A percentile compares a stretch with the other conserved stretches of the same genome.
Evolutionary conservation across 2,113 vertebrate genomes (phyloP).

Genomic region (rat (Rattus norvegicus)): DNA sequence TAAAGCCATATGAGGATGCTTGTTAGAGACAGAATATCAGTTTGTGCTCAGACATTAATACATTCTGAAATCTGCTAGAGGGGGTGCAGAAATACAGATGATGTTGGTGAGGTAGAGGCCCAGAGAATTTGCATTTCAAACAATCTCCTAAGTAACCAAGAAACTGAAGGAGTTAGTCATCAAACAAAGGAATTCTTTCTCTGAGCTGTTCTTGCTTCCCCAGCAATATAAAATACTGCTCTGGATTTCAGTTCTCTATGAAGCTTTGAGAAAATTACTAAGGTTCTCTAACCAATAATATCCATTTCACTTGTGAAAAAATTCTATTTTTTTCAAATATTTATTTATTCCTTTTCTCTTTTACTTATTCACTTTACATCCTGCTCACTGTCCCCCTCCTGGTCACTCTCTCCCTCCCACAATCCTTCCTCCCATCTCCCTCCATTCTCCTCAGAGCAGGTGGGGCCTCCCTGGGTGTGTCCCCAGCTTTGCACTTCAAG

Average conservation of each 20-base stretch:
- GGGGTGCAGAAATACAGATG: background rate
- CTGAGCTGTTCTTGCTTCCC: background rate
- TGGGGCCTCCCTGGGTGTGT: no score
- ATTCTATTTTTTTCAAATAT: background rate
- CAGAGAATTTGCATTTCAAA: conserved; percentile 12
- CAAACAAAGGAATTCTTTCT: background rate
- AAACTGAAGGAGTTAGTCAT: background rate
- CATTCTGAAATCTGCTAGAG: background rate
- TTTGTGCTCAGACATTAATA: background rate
- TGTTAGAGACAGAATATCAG: background rate
- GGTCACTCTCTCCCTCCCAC: no score
- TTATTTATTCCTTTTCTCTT: no score
- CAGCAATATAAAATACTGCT: background rate
- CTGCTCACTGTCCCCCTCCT: no score
- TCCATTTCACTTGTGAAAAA: background rate
- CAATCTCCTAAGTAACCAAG: background rate
- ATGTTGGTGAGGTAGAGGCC: background rate
- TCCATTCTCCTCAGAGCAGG: no score
- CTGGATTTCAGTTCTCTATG: background rate
- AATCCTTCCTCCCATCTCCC: no score
- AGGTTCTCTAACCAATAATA: conserved; percentile 26
- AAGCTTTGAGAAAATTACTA: conserved; percentile 12
- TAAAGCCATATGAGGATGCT: background rate
- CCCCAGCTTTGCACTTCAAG: no score
- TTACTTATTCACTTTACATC: no score